These are phyloP conservation scores for Neoaliturus tenellus DNA, from an alignment of 2,888 invertebrate genomes.

Conservation along the genomic window DNA sequence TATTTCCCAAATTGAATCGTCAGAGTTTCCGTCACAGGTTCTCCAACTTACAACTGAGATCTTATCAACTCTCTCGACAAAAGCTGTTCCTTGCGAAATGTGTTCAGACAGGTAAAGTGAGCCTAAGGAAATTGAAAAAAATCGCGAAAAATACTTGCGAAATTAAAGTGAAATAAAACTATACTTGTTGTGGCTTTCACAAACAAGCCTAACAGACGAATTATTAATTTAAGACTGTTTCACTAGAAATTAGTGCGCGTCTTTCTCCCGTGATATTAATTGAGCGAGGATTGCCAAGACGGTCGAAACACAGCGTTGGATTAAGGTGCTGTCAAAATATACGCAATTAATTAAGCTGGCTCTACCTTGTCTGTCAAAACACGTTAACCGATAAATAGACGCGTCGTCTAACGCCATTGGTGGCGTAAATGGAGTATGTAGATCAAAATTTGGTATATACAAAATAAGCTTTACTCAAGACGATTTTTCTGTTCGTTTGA, in stretches of 20 bases:
- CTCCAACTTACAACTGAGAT: background rate
- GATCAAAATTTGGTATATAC: too few species aligned
- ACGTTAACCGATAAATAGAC: background rate
- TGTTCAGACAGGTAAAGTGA: too few species aligned
- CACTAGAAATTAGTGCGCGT: background rate
- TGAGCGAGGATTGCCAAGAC: background rate
- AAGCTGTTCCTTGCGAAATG: too few species aligned
- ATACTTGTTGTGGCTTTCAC: too few species aligned
- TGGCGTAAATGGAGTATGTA: too few species aligned
- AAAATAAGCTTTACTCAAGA: too few species aligned
- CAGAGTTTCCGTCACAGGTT: background rate
- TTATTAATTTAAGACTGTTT: too few species aligned
- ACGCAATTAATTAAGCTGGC: background rate
- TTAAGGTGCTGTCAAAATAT: background rate
- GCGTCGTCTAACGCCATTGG: background rate
- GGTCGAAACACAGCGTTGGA: background rate
- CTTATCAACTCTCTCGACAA: background rate
- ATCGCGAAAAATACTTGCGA: too few species aligned
- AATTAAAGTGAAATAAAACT: too few species aligned
- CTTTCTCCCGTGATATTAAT: background rate
- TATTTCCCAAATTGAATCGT: background rate
- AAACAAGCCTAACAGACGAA: background rate
- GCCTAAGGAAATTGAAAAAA: too few species aligned
- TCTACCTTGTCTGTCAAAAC: background rate
- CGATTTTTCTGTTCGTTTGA: too few species aligned